These are phyloP conservation scores for Serranochromis macrocephalus DNA, from an alignment of 2,113 vertebrate species.

Conservation along the genomic window DNA sequence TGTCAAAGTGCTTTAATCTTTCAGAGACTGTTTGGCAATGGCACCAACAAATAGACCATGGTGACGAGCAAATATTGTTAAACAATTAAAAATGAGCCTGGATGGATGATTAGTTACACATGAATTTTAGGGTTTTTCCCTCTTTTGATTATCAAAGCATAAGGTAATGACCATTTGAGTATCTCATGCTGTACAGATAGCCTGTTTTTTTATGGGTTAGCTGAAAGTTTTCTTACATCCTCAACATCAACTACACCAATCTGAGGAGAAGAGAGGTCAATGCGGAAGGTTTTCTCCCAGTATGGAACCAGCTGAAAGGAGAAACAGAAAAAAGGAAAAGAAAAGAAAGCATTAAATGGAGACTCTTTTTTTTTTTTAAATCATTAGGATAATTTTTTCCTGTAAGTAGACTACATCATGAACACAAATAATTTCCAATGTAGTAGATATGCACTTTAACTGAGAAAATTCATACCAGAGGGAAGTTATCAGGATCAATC, in stretches of 20 bases:
- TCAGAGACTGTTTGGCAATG: not conserved
- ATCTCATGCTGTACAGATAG: not conserved
- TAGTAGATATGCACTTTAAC: not conserved
- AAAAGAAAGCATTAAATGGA: not conserved
- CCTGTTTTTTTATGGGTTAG: not conserved
- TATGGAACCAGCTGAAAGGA: constrained; percentile 81
- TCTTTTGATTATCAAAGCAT: not conserved
- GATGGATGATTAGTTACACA: not conserved
- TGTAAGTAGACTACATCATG: not conserved
- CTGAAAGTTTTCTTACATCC: not conserved
- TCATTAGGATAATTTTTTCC: not conserved
- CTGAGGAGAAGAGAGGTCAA: constrained; percentile 83
- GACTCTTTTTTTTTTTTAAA: not conserved
- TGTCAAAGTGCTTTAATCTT: not conserved
- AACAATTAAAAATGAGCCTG: not conserved
- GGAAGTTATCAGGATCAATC: constrained; percentile 90
- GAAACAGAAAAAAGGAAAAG: not conserved
- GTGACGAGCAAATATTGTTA: not conserved
- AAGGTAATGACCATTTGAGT: too few relatives aligned
- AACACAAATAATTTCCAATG: not conserved
- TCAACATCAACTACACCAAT: constrained; percentile 66
- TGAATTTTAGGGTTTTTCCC: not conserved
- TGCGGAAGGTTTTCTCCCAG: constrained; percentile 88
- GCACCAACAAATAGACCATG: not conserved
- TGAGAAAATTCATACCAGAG: constrained; percentile 71